These are phyloP conservation scores for Neoscelio sp. DNA, from an alignment of 2,888 invertebrate species.

Conservation along the genomic window DNA sequence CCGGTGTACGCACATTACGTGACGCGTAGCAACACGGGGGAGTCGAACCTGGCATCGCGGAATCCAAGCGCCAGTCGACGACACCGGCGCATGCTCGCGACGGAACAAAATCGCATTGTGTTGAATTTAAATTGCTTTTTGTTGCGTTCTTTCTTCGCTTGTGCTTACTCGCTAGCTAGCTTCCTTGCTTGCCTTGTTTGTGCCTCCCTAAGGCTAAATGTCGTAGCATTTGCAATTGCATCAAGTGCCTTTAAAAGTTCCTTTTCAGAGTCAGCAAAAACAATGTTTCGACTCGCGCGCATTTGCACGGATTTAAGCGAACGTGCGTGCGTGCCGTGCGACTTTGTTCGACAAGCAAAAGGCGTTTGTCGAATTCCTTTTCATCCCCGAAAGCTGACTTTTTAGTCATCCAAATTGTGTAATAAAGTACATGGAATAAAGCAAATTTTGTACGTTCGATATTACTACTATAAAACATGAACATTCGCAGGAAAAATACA, in stretches of 20 bases:
- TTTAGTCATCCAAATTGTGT: no score
- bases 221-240: constrained; percentile 57
- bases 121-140: constrained; percentile 57
- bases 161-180: no score
- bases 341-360: no score
- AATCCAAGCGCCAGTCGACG: constrained; percentile 9
- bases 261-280: constrained; percentile 38
- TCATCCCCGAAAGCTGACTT: no score
- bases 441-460: not conserved
- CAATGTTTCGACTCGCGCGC: constrained; percentile 38
- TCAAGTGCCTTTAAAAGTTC: constrained; percentile 56
- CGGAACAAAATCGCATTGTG: constrained; percentile 56
- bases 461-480: no score
- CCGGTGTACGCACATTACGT: constrained; percentile 17
- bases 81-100: constrained; percentile 34
- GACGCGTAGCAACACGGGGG: constrained; percentile 43
- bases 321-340: constrained; percentile 25
- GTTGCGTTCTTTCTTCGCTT: constrained; percentile 40
- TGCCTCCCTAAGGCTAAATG: constrained; percentile 55
- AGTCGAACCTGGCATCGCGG: constrained; percentile 10
- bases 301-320: constrained; percentile 26
- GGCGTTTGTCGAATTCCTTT: no score
- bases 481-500: no score
- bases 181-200: constrained; percentile 36
- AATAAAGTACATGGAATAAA: no score